Conservation (phyloP, 2,797 vertebrate genomes). For the Sarcoramphus papa region DNA sequence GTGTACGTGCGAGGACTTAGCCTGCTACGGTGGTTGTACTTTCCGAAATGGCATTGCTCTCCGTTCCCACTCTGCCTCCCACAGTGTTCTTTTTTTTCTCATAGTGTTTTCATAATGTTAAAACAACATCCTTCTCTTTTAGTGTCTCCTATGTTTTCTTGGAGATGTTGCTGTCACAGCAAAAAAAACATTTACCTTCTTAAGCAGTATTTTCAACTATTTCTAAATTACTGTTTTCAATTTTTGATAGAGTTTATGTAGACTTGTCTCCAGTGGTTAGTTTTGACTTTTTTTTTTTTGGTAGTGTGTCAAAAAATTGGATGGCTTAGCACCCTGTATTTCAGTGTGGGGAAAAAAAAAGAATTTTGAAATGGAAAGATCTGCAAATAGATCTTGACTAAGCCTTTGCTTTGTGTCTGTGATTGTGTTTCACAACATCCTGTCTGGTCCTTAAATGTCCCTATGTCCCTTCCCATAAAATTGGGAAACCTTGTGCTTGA, state of each 20-base stretch:
- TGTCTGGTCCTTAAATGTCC: no score
- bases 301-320: background rate
- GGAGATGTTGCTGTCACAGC: background rate
- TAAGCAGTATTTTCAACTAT: background rate
- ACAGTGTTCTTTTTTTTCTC: background rate
- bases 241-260: background rate
- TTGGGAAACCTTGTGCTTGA: background rate
- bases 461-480: background rate
- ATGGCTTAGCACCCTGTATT: background rate
- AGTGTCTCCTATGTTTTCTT: fast-evolving
- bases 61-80: background rate
- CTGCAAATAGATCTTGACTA: background rate
- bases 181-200: background rate
- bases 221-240: background rate
- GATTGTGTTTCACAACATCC: background rate
- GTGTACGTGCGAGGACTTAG: fast-evolving
- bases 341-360: background rate
- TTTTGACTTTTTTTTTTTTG: background rate
- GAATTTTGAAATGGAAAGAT: background rate
- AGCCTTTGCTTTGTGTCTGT: background rate
- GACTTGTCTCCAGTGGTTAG: background rate
- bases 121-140: background rate
- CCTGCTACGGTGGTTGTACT: no score
- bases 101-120: background rate
- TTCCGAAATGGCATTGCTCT: background rate